Evolutionary conservation across 2,113 vertebrate species (phyloP), one percentile per base, ranked within the genome.

Genomic region (Hypomesus transpacificus): DNA sequence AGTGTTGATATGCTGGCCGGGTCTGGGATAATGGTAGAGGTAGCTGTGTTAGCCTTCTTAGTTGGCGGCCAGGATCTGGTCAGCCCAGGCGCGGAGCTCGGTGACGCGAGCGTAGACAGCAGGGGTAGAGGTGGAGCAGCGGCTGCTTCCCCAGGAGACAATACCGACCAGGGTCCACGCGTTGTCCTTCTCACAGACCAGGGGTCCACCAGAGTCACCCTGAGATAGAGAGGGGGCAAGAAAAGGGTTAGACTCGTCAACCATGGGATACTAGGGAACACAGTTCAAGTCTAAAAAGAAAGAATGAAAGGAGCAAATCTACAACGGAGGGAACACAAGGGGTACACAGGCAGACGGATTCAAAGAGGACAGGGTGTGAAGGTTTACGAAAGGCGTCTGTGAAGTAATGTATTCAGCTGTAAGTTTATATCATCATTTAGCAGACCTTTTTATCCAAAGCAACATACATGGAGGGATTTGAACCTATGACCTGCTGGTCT

Each of bases 81-180:
- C 88, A 1, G 89, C 89, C 90, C 91, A 92, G 4, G 22, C 21
- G 1, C 90, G 82, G 54, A 92, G 81, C 73, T 85, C 79, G 3
- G 90, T 92, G 78, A 92, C 92, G 0, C 90, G 90, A 62, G 89
- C 84, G 6, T 93, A 93, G 66, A 91, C 90, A 1, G 78, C 91
- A 0, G 91, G 91, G 0, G 73, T 90, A 75, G 50, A 74, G 78
- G 87, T 89, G 74, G 83, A 87, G 84, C 90, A 91, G 2, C 71
- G 63, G 78, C 90, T 87, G 83, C 89, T 92, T 80, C 92, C 91
- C 90, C 91, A 93, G 71, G 91, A 93, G 61, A 91, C 87, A 0
- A 92, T 91, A 18, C 90, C 89, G 0, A 91, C 90, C 88, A 91
- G 85, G 69, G 89, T 89, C 90, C 90, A 92, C 52, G 61, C 77